Conservation (phyloP, 2,888 invertebrate genomes). For the Oligia latruncula region DNA sequence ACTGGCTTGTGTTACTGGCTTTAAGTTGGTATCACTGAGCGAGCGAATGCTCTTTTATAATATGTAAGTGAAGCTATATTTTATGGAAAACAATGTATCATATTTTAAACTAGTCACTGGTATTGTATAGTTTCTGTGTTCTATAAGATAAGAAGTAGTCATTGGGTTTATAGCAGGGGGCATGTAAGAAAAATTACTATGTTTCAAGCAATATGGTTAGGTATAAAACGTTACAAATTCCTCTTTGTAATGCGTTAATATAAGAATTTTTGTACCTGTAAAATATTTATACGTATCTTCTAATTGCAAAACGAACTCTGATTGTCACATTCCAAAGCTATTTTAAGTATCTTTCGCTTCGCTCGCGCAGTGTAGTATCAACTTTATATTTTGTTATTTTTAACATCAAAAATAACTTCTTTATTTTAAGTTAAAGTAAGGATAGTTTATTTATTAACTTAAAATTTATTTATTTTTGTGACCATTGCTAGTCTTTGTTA, state of each 20-base stretch:
- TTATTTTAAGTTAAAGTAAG: conserved; percentile 60
- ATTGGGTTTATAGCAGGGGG: conserved; percentile 20
- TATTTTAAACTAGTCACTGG: conserved; percentile 31
- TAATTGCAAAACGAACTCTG: conserved; percentile 15
- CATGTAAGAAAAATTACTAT: conserved; percentile 15
- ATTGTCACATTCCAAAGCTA: conserved; percentile 37
- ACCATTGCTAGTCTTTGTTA: conserved; percentile 68
- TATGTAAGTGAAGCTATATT: conserved; percentile 25
- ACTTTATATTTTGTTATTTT: conserved; percentile 44
- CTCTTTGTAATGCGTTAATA: conserved; percentile 23
- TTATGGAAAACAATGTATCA: conserved; percentile 30
- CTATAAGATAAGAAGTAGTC: conserved; percentile 23
- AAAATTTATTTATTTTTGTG: conserved; percentile 69
- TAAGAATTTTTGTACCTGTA: conserved; percentile 52
- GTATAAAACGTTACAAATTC: conserved; percentile 16
- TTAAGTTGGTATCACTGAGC: conserved; percentile 45
- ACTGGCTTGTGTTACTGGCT: conserved; percentile 35
- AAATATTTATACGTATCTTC: conserved; percentile 32
- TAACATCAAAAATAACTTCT: conserved; percentile 30
- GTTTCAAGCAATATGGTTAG: conserved; percentile 48
- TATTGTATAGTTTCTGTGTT: conserved; percentile 35
- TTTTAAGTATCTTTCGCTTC: conserved; percentile 28
- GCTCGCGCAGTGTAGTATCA: conserved; percentile 51
- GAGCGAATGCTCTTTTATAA: conserved; percentile 41
- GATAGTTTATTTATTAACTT: conserved; percentile 49